Evolutionary conservation across 2,113 vertebrate genomes (phyloP).

Genomic region (Sebastes schlegelii): DNA sequence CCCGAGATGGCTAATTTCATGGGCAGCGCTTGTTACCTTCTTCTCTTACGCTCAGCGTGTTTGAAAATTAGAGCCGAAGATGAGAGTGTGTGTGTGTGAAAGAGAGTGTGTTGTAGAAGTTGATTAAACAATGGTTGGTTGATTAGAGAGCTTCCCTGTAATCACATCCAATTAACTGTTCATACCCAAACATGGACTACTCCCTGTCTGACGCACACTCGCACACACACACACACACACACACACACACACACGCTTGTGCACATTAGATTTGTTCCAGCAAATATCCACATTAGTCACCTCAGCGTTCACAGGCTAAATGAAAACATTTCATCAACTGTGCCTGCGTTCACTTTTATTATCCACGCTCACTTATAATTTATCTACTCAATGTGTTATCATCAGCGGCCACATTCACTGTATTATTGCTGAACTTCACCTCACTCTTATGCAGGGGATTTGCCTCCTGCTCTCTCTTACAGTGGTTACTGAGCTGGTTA

Average conservation of each 20-base stretch:
- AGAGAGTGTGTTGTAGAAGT: not conserved
- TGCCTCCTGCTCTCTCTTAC: too few species aligned
- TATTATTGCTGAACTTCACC: too few species aligned
- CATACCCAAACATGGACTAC: conserved; percentile 5
- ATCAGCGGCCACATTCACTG: not conserved
- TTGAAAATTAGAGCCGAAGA: too few species aligned
- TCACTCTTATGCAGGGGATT: too few species aligned
- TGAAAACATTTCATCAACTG: not conserved
- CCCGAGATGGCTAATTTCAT: not conserved
- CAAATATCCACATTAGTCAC: conserved; percentile 15
- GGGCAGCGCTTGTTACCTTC: not conserved
- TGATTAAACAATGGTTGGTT: conserved; percentile 49
- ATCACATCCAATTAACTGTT: conserved; percentile 39
- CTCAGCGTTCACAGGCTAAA: not conserved
- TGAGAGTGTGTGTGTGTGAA: not conserved
- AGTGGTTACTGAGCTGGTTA: too few species aligned
- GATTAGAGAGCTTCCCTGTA: conserved; percentile 32
- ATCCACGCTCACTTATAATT: not conserved
- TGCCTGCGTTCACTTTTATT: not conserved
- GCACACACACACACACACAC: conserved; percentile 4
- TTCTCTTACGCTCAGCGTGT: conserved; percentile 11
- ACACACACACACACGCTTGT: not conserved
- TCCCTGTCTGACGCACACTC: conserved; percentile 8
- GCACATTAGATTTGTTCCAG: conserved; percentile 20
- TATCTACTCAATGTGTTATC: not conserved